Percentiles rank a stretch among this genome's conserved stretches.
These are phyloP conservation scores for Margaritifera margaritifera DNA, from an alignment of 2,888 invertebrate species.

Conservation along the genomic window DNA sequence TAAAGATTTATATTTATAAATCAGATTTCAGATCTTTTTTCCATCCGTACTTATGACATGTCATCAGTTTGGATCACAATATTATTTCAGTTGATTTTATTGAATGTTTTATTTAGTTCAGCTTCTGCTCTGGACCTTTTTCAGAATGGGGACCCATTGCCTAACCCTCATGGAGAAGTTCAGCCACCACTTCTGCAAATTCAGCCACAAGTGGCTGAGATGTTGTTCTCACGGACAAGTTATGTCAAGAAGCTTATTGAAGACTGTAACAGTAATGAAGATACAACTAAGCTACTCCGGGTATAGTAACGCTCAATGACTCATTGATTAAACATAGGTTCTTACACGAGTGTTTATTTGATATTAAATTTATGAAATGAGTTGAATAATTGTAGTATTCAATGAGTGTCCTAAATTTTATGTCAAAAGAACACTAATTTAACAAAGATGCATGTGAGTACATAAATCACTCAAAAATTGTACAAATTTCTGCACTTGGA, in stretches of 20 bases:
- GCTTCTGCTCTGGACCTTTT: constrained; percentile 22
- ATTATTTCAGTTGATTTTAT: not conserved
- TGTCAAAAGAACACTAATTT: too few relatives aligned
- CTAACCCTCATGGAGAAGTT: constrained; percentile 69
- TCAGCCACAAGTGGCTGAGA: constrained; percentile 84
- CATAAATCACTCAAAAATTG: too few relatives aligned
- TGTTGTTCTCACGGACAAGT: constrained; percentile 86
- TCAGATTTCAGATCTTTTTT: too few relatives aligned
- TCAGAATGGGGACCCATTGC: constrained; percentile 53
- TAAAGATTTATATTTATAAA: too few relatives aligned
- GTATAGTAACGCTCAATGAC: constrained; percentile 39
- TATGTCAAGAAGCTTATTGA: constrained; percentile 93
- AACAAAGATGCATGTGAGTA: too few relatives aligned
- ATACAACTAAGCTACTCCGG: constrained; percentile 86
- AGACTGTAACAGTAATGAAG: constrained; percentile 93
- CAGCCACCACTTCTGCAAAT: constrained; percentile 80
- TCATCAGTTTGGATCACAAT: too few relatives aligned
- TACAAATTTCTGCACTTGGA: too few relatives aligned
- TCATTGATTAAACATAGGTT: not conserved
- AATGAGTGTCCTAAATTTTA: too few relatives aligned
- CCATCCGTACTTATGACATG: too few relatives aligned
- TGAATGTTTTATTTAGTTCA: not conserved
- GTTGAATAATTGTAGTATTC: too few relatives aligned
- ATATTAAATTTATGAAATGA: too few relatives aligned
- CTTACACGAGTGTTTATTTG: too few relatives aligned